Evolutionary conservation across 2,113 vertebrate species (phyloP).

Genomic region (Planiliza haematocheilus): DNA sequence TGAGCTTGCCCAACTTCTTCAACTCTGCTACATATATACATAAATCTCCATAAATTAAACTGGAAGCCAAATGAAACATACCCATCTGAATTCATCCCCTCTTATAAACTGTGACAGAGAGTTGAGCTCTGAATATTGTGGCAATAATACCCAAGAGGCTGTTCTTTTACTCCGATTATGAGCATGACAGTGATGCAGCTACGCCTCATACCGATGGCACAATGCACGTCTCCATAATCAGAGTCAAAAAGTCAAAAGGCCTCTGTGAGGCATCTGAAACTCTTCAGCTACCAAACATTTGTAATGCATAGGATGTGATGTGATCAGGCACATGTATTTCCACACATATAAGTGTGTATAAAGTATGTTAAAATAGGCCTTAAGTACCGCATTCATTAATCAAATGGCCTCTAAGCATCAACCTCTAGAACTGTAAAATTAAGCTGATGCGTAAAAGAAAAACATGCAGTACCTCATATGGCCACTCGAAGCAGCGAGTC

Average conservation of each 20-base stretch:
- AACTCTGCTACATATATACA: slow-evolving; percentile 66
- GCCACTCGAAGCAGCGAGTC: too few species aligned
- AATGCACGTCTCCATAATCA: slow-evolving; percentile 33
- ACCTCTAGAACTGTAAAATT: too few species aligned
- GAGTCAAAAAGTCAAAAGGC: slow-evolving; percentile 61
- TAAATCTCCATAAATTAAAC: slow-evolving; percentile 77
- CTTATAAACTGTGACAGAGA: slow-evolving; percentile 66
- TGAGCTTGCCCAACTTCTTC: slow-evolving; percentile 62
- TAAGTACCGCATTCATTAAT: too few species aligned
- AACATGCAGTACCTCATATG: too few species aligned
- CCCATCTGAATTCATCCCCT: slow-evolving; percentile 64
- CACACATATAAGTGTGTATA: too few species aligned
- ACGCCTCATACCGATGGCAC: slow-evolving; percentile 18
- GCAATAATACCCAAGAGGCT: slow-evolving; percentile 68
- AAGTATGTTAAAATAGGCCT: too few species aligned
- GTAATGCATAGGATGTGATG: neutral
- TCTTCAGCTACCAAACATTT: slow-evolving; percentile 13
- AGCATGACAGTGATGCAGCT: slow-evolving; percentile 66
- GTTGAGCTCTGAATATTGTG: slow-evolving; percentile 65
- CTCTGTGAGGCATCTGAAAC: slow-evolving; percentile 41
- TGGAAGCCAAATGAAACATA: slow-evolving; percentile 62
- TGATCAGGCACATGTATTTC: too few species aligned
- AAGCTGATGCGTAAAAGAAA: too few species aligned
- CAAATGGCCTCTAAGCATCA: too few species aligned
- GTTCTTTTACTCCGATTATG: slow-evolving; percentile 67